These are phyloP conservation scores for Heterotis niloticus DNA, from an alignment of 2,113 vertebrate genomes.

Conservation along the genomic window DNA sequence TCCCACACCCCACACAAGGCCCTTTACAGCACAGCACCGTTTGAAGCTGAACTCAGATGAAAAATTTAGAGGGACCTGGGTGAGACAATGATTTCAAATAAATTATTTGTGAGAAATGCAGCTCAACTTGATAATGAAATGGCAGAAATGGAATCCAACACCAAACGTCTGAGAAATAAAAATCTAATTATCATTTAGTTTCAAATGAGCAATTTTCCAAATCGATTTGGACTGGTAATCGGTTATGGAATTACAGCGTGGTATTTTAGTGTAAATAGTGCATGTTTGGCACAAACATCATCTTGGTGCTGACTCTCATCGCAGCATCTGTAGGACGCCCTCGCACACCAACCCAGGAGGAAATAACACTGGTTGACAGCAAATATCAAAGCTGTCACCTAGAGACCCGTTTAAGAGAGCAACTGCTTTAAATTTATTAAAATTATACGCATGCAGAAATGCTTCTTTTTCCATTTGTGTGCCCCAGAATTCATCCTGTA, in stretches of 20 bases:
- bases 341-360: not conserved
- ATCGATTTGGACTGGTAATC: conserved; percentile 48
- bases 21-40: conserved; percentile 55
- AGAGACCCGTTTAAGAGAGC: not conserved
- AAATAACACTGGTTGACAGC: not conserved
- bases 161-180: conserved; percentile 32
- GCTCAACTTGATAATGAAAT: conserved; percentile 58
- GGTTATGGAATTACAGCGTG: conserved; percentile 23
- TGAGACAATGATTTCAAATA: conserved; percentile 58
- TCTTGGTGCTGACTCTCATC: not conserved
- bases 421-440: no score
- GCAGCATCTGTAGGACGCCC: not conserved
- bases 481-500: not conserved
- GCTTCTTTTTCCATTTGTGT: not conserved
- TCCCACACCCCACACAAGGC: conserved; percentile 63
- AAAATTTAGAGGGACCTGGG: conserved; percentile 63
- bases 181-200: conserved; percentile 35
- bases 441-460: not conserved
- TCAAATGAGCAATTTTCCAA: conserved; percentile 49
- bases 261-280: not conserved
- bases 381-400: not conserved
- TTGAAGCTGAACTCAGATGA: conserved; percentile 64
- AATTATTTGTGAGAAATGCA: conserved; percentile 63
- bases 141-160: conserved; percentile 51
- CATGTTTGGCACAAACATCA: not conserved